phyloP scores from a whole-genome alignment of 2,888 invertebrate genomes.

The Drosophila stalkeri region DNA sequence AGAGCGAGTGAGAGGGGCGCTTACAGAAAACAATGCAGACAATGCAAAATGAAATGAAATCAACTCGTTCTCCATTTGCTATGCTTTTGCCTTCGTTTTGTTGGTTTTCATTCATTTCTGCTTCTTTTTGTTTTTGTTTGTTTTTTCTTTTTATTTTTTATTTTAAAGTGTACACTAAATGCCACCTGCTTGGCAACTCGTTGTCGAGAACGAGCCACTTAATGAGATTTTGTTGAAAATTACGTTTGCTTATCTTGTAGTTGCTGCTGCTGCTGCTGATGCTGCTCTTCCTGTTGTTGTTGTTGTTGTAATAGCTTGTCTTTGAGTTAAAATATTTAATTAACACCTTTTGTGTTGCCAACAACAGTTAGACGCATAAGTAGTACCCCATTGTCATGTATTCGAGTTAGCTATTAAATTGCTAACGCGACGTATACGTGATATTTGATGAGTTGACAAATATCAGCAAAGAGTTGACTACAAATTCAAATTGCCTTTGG shows the following conservation, averaged over 20 bases:
- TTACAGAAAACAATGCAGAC: constrained; percentile 30
- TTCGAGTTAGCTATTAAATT: constrained; percentile 16
- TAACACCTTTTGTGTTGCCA: constrained; percentile 53
- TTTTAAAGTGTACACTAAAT: constrained; percentile 30
- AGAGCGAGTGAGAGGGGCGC: background rate
- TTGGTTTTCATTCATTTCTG: constrained; percentile 9
- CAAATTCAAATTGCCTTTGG: background rate
- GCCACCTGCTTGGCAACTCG: constrained; percentile 54
- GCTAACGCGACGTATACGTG: constrained; percentile 23
- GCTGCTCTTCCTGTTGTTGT: constrained; percentile 25
- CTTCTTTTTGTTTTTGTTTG: background rate
- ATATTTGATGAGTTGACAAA: constrained; percentile 31
- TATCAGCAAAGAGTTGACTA: background rate
- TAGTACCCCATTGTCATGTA: background rate
- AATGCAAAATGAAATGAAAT: constrained; percentile 29
- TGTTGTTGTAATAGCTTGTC: constrained; percentile 59
- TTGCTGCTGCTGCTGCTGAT: constrained; percentile 39
- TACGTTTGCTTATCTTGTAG: constrained; percentile 40
- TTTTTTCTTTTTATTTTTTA: background rate
- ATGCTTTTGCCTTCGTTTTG: constrained; percentile 28
- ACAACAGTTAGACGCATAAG: background rate
- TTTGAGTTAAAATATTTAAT: constrained; percentile 74
- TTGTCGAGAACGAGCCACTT: constrained; percentile 47
- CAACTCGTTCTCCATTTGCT: constrained; percentile 38
- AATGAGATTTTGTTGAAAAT: constrained; percentile 74